Conservation (phyloP, 2,113 vertebrate genomes). For the Chaetodon auriga region DNA sequence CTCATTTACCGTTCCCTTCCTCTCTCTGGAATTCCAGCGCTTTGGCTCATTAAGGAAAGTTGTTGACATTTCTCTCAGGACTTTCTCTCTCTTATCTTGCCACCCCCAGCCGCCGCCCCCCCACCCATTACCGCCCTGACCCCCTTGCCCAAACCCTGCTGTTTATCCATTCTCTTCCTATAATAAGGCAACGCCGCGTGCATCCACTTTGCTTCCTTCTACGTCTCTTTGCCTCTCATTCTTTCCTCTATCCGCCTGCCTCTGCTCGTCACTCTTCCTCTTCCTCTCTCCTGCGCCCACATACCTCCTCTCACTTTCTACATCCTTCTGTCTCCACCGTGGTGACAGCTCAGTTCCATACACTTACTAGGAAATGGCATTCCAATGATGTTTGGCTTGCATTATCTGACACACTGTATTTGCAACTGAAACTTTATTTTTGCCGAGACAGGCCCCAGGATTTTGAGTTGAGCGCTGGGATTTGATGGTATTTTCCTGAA, state of each 20-base stretch:
- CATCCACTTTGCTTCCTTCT: neutral
- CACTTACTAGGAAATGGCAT: neutral
- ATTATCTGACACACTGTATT: neutral
- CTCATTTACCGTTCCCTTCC: neutral
- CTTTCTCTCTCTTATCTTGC: neutral
- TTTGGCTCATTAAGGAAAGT: conserved; percentile 54
- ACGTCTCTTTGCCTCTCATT: neutral
- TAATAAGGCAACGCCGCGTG: conserved; percentile 19
- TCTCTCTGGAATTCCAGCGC: conserved; percentile 33
- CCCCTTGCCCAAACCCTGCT: neutral
- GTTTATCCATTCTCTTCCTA: conserved; percentile 17
- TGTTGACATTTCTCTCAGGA: conserved; percentile 17
- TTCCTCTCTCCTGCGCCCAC: neutral
- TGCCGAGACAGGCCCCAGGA: neutral
- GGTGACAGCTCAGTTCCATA: neutral
- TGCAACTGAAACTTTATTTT: neutral
- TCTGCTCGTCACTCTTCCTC: conserved; percentile 5
- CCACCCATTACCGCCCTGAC: neutral
- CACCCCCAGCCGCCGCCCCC: neutral
- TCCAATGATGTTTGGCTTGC: conserved; percentile 1
- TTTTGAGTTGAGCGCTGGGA: neutral
- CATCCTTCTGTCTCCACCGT: neutral
- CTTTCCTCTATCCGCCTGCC: no score
- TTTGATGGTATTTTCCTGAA: neutral
- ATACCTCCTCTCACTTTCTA: neutral